Conservation (phyloP, 1,140 invertebrate genomes). For the Zaprionus ghesquierei region DNA sequence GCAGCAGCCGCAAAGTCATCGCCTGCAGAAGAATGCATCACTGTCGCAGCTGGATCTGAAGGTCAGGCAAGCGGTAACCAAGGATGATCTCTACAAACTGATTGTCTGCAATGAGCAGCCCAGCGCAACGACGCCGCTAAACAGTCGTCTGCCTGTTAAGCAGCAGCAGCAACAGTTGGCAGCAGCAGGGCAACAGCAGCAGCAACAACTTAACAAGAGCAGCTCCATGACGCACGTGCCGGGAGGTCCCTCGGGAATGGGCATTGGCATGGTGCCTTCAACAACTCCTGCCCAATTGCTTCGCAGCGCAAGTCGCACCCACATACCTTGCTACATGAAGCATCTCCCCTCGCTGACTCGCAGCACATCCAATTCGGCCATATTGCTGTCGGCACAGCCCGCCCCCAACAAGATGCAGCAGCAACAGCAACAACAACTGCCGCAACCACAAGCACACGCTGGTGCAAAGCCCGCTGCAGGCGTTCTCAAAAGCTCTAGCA, state of each 20-base stretch:
- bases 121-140: slow-evolving; percentile 32
- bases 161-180: slow-evolving; percentile 26
- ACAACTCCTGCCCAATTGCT: slow-evolving; percentile 17
- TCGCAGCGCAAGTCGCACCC: slow-evolving; percentile 70
- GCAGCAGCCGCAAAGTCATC: slow-evolving; percentile 63
- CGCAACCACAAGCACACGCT: slow-evolving; percentile 6
- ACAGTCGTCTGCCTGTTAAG: slow-evolving; percentile 70
- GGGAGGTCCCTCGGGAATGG: neutral
- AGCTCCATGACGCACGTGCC: slow-evolving; percentile 77
- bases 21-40: slow-evolving; percentile 77
- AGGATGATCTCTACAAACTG: slow-evolving; percentile 81
- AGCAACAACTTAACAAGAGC: slow-evolving; percentile 66
- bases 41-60: slow-evolving; percentile 77
- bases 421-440: neutral
- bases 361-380: slow-evolving; percentile 77
- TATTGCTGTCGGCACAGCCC: slow-evolving; percentile 46
- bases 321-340: slow-evolving; percentile 81
- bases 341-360: slow-evolving; percentile 72
- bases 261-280: neutral
- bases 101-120: slow-evolving; percentile 76
- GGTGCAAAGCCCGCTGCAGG: slow-evolving; percentile 11
- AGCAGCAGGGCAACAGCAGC: neutral
- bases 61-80: slow-evolving; percentile 77
- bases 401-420: slow-evolving; percentile 6
- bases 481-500: slow-evolving; percentile 57